Evolutionary conservation across 2,797 vertebrate species (phyloP), one percentile per base, ranked within the genome.

Genomic region (Carcharodon carcharias): DNA sequence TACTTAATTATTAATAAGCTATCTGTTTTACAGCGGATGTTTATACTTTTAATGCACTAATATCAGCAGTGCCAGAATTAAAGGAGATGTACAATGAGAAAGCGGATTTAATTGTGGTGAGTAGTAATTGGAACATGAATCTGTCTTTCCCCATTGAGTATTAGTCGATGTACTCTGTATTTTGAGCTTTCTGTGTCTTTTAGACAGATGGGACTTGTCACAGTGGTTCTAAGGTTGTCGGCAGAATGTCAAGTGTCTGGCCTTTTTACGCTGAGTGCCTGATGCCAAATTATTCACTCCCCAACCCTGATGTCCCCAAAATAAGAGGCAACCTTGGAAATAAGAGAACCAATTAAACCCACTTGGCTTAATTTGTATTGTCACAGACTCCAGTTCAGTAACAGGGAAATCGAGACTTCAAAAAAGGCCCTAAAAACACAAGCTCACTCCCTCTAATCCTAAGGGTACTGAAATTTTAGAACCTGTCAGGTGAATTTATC

Each of bases 1-100:
- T 67, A 67, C 26, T 73, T 80, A 80, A n/a, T 14, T n/a, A 80
- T 21, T 63, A 89, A 89, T 63, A n/a, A 61, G 96, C 26, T 95
- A 6, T 97, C 94, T 0, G 5, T 97, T 97, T 97, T 97, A 21
- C 96, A 99, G 99, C 98, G 80, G 99, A 99, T 54, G 98, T 99
- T 65, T 97, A 99, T 96, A 98, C 98, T 88, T 99, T 99, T 97
- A 99, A 98, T 31, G 98, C 98, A 0, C 97, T 99, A 97, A 98
- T 99, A 96, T 89, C 96, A 67, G 98, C 98, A 8, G 98, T 97
- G 96, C 97, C 98, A 0, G 96, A 97, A 0, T 58, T 97, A 3
- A 97, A 97, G 97, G 98, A 98, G 0, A 98, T 96, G 80, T 97
- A 97, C 94, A 5, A 12, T 0, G 98, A 99, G 23, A 98, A 97